phyloP scores from a whole-genome alignment of 2,113 vertebrate genomes.

The Neogobius melanostomus region DNA sequence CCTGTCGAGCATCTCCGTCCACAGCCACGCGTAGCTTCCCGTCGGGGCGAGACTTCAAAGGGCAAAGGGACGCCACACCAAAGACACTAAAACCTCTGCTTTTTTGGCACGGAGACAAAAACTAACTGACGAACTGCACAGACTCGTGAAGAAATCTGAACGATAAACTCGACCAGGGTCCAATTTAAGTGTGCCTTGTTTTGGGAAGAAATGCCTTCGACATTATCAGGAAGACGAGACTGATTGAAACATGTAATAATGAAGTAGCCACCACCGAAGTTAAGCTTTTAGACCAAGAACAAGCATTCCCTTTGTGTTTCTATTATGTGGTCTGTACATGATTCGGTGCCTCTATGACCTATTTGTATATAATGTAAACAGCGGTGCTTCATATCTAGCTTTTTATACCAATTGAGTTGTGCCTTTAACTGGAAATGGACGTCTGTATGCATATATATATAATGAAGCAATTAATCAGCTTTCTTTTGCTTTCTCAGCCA shows the following conservation, averaged over 20 bases:
- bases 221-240: constrained; percentile 29
- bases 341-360: constrained; percentile 36
- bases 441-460: background rate
- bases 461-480: no score
- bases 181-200: constrained; percentile 58
- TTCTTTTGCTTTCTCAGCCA: constrained; percentile 32
- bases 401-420: constrained; percentile 43
- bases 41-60: background rate
- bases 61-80: constrained; percentile 17
- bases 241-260: constrained; percentile 23
- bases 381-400: constrained; percentile 52
- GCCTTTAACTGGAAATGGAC: constrained; percentile 63
- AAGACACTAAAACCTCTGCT: constrained; percentile 16
- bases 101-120: constrained; percentile 46
- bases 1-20: constrained; percentile 87
- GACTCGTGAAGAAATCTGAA: constrained; percentile 36
- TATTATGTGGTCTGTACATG: constrained; percentile 61
- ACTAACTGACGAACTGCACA: background rate
- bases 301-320: constrained; percentile 32
- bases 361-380: constrained; percentile 58
- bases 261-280: constrained; percentile 39
- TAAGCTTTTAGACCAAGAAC: constrained; percentile 59
- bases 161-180: constrained; percentile 50
- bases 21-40: constrained; percentile 73
- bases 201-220: constrained; percentile 39